These are phyloP conservation scores for Scortum barcoo DNA, from an alignment of 2,113 vertebrate species.

Conservation along the genomic window DNA sequence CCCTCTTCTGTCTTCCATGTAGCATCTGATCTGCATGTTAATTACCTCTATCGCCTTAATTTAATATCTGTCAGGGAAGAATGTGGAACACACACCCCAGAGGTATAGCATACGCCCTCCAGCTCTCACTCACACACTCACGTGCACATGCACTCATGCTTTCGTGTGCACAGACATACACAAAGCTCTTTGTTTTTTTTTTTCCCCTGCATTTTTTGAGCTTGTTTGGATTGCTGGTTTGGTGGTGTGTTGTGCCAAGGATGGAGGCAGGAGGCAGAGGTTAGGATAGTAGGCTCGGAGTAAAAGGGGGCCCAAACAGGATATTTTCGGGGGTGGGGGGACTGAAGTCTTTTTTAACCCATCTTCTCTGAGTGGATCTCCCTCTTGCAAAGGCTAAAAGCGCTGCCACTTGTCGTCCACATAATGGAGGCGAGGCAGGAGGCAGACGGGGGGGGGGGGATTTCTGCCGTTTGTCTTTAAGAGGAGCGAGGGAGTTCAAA, in stretches of 20 bases:
- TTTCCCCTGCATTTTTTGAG: slow-evolving; percentile 3
- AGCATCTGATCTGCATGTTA: slow-evolving; percentile 79
- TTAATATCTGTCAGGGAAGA: slow-evolving; percentile 70
- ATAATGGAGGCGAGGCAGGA: slow-evolving; percentile 59
- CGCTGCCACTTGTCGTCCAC: slow-evolving; percentile 70
- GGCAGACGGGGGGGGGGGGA: slow-evolving; percentile 8
- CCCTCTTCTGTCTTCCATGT: slow-evolving; percentile 49
- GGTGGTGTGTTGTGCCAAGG: slow-evolving; percentile 16
- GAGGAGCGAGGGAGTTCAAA: slow-evolving; percentile 56
- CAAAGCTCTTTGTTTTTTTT: slow-evolving; percentile 9
- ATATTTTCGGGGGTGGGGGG: slow-evolving; percentile 32
- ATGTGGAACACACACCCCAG: slow-evolving; percentile 55
- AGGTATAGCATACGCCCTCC: slow-evolving; percentile 44
- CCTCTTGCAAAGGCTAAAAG: slow-evolving; percentile 68
- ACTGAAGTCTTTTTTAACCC: slow-evolving; percentile 40
- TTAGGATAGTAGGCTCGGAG: slow-evolving; percentile 4
- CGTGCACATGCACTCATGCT: slow-evolving; percentile 19
- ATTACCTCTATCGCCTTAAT: slow-evolving; percentile 70
- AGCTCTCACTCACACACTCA: slow-evolving; percentile 19
- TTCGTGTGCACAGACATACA: slow-evolving; percentile 14
- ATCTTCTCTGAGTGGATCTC: slow-evolving; percentile 45
- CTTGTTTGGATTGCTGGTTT: slow-evolving; percentile 13
- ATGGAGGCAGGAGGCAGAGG: not conserved
- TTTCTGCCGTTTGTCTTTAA: slow-evolving; percentile 55
- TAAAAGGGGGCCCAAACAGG: slow-evolving; percentile 5